A percentile compares a stretch with the other conserved stretches of the same genome.
These are phyloP conservation scores for Macrotis lagotis DNA, from an alignment of 2,113 vertebrate genomes.

Conservation along the genomic window DNA sequence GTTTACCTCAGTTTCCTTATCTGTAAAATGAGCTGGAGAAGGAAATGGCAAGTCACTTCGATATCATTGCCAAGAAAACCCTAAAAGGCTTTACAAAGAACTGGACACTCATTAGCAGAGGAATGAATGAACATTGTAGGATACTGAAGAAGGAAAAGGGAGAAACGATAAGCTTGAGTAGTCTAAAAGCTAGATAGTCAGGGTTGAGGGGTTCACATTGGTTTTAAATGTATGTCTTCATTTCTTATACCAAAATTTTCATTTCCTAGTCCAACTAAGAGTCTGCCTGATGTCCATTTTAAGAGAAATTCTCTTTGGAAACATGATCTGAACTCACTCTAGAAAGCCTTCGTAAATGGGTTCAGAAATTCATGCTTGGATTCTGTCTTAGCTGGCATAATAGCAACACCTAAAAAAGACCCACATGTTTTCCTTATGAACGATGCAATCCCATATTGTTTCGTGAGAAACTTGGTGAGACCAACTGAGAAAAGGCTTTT, in stretches of 20 bases:
- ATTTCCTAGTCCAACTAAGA: background rate
- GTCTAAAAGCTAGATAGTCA: background rate
- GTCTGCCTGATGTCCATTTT: background rate
- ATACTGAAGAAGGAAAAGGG: background rate
- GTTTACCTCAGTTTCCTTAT: background rate
- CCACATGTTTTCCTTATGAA: conserved; percentile 23
- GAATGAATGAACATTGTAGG: background rate
- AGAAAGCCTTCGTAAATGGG: background rate
- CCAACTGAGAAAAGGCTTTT: conserved; percentile 13
- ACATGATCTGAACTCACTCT: conserved; percentile 16
- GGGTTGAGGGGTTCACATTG: background rate
- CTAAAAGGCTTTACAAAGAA: background rate
- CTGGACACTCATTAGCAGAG: background rate
- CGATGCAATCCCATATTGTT: conserved; percentile 32
- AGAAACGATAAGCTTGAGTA: background rate
- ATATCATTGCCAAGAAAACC: background rate
- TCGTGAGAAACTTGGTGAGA: conserved; percentile 44
- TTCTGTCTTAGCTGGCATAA: conserved; percentile 58
- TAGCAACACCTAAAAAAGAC: conserved; percentile 22
- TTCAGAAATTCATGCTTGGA: background rate
- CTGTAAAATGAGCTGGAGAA: background rate
- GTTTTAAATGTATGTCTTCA: background rate
- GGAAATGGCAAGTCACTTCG: background rate
- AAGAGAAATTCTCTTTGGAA: conserved; percentile 17
- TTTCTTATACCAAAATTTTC: background rate